Base-by-base conservation (phyloP, 2,888 invertebrate species). In the Tetramorium bicarinatum region DNA sequence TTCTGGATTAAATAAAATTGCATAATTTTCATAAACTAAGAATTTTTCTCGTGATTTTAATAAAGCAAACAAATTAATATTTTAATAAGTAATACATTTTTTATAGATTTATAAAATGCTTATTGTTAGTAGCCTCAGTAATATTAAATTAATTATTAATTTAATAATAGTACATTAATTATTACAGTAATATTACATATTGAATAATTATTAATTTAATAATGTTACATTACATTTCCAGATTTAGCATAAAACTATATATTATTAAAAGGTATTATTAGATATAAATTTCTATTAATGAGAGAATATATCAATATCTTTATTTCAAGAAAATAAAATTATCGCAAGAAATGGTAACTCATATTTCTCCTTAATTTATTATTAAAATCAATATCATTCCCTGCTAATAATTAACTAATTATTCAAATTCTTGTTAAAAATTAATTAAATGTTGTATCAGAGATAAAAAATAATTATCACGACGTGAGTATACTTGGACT, bases 381-480 rank as follows among this genome's bases (percentile, higher is more conserved):
- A 49, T 49, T 18, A 49, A 52, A 52, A 52, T 52, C 49, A 18
- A 52, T n/a, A 49, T n/a, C n/a, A n/a, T 3, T n/a, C n/a, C 8
- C n/a, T n/a, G n/a, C n/a, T 8, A 52, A 1, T 52, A 52, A 52
- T 52, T 52, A 52, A n/a, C 52, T n/a, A 8, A 52, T 52, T 3
- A 21, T 21, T 54, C 4, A 54, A 54, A 54, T 54, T 54, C n/a
- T 61, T 61, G 11, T 61, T 18, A 29, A 61, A 54, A 9, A 61
- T 11, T 11, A 59, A 61, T 34, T 9, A 61, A 38, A n/a, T n/a
- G n/a, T 41, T 6, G 18, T 2, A 34, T 38, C 7, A 2, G 3
- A 11, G 7, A 7, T 25, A 8, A 64, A 59, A 66, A 66, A 76
- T 81, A 67, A 81, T 87, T 87, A 84, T 80, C 62, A 29, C 41